Percentiles rank a stretch among this genome's conserved stretches.
Conservation (phyloP, 2,888 invertebrate genomes). For the Leptopterna dolabrata region DNA sequence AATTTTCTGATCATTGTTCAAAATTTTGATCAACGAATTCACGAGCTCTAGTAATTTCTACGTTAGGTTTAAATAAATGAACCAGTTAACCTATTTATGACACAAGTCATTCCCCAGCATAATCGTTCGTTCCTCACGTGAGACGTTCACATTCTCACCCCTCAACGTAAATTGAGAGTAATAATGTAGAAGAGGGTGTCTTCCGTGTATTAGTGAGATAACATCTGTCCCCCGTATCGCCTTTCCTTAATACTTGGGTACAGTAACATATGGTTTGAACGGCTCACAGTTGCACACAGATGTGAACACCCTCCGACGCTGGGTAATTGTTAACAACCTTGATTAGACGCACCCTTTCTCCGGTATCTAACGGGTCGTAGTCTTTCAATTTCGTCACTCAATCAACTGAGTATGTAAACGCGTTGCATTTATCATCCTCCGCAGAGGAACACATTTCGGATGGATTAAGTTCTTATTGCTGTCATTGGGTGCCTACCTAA, state of each 20-base stretch:
- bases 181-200: neutral
- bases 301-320: neutral
- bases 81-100: no score
- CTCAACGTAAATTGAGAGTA: conserved; percentile 17
- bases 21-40: no score
- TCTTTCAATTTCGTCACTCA: neutral
- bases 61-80: no score
- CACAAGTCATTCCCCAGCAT: neutral
- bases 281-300: conserved; percentile 18
- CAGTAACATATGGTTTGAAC: conserved; percentile 29
- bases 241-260: neutral
- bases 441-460: no score
- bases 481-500: no score
- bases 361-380: neutral
- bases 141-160: neutral
- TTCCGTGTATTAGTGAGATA: conserved; percentile 18
- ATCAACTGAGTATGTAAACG: neutral
- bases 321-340: conserved; percentile 32
- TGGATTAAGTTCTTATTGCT: no score
- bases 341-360: conserved; percentile 6
- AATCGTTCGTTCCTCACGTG: neutral
- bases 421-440: neutral
- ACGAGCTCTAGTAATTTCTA: no score
- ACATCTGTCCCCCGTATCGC: conserved; percentile 23
- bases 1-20: no score